Base-by-base conservation (phyloP, 2,888 invertebrate species). In the Ommatoiulus sabulosus region DNA sequence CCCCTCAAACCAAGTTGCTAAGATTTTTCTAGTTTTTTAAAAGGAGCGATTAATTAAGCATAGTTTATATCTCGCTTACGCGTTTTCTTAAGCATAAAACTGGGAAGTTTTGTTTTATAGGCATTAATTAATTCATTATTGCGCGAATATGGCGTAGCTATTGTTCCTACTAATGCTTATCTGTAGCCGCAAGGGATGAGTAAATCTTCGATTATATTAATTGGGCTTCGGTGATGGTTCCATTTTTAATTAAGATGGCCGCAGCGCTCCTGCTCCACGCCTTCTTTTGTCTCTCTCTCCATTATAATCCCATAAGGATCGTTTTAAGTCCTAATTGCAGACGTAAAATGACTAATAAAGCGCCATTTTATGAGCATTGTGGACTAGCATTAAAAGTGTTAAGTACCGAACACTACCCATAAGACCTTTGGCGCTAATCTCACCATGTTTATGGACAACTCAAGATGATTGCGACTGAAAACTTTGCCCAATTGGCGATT, bases 291-390 rank as follows among this genome's bases (percentile, higher is more conserved):
- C 72, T 72, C 20, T 72, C 20, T 72, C 72, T 72, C 20, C 24
- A 20, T 72, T 24, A 72, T 72, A 72, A 72, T 72, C 72, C 72
- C 72, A 72, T 72, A 72, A 72, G 72, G 72, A 72, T 72, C 72
- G 72, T 72, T 72, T 72, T 72, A 72, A 72, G 72, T 72, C 72
- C 72, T 72, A 72, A 72, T 72, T 72, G 72, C 20, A 24, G 72
- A 72, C 72, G 72, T 72, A 24, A 72, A 72, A 72, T 72, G 72
- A 72, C 72, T 72, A 72, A 72, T 72, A 72, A 72, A 72, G 72
- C 20, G 24, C 24, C 72, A 72, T 72, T 72, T 63, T 72, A 72
- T 72, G 20, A 8, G 72, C 72, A 72, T 72, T 72, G 72, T 72
- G 72, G 20, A 20, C 20, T 20, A 20, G 72, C 24, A 72, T 72